phyloP scores from a whole-genome alignment of 2,113 vertebrate species.

The Terrapene triunguis region DNA sequence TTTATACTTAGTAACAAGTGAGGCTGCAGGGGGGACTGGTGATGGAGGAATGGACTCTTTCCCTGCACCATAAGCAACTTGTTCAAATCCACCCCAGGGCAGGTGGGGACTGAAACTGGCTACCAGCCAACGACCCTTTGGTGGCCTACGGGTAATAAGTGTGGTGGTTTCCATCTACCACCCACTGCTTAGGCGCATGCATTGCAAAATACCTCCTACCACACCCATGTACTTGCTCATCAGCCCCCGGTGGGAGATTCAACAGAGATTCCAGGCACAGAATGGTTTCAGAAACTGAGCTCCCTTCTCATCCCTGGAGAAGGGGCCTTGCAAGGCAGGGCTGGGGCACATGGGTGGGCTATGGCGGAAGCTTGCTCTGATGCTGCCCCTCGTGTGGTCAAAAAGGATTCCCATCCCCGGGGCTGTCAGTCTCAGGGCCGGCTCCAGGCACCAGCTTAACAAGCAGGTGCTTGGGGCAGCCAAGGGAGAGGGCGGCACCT shows the following conservation, averaged over 20 bases:
- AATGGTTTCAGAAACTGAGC: background rate
- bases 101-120: background rate
- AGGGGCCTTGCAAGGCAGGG: background rate
- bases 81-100: background rate
- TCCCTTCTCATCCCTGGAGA: background rate
- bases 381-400: background rate
- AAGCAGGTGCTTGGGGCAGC: too few species aligned
- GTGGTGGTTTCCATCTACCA: background rate
- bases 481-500: too few species aligned
- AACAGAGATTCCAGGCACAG: background rate
- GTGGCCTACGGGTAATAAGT: background rate
- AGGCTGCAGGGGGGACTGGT: background rate
- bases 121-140: background rate
- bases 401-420: background rate
- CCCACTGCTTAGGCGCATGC: too few species aligned
- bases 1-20: background rate
- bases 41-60: background rate
- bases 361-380: background rate
- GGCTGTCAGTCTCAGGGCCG: background rate
- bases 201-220: background rate
- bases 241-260: background rate
- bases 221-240: background rate
- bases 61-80: background rate
- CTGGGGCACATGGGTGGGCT: background rate
- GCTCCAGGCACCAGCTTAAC: too few species aligned